Evolutionary conservation across 2,797 vertebrate genomes (phyloP), one percentile per base, ranked within the genome.

Genomic region (Adelosebastes latens): DNA sequence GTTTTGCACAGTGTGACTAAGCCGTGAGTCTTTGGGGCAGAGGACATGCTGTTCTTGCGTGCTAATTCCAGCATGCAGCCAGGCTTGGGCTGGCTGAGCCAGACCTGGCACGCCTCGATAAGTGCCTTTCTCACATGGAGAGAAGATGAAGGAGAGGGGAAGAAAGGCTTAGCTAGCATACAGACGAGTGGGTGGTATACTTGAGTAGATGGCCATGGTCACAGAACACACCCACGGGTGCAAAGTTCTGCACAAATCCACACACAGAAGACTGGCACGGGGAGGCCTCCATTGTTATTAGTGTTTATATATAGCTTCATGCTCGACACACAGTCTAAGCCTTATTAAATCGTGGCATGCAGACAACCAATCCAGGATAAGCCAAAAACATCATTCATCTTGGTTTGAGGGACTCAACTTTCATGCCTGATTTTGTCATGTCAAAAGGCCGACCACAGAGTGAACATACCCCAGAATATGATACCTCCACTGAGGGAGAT

Each of bases 301-400:
- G 29, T 14, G 56, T 83, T 83, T 93, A 88, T 80, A 91, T 85
- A 86, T 91, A 92, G 79, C 77, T 64, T 20, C 69, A 65, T n/a
- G 32, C 77, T 69, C 77, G 20, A 56, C 62, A 77, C 70, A 76
- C 67, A 76, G 68, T 31, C 59, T 78, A 81, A 90, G 73, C 76
- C 76, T 60, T 60, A 62, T 84, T 91, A 77, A 92, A 90, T 89
- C 63, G 65, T 68, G 83, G 86, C 71, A 87, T 84, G 82, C 77
- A 86, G 89, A 91, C 87, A 79, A 67, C 52, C 63, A 27, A 77
- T 91, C 84, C 75, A 65, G 74, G 71, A 80, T 71, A 83, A 89
- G 86, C 83, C 86, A 82, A 88, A 92, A 85, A 86, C 88, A 91
- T 85, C 81, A 79, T 83, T 90, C 85, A 76, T 91, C 75, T 80